Conservation (phyloP, 2,113 vertebrate genomes). For the Corythoichthys haematopterus region DNA sequence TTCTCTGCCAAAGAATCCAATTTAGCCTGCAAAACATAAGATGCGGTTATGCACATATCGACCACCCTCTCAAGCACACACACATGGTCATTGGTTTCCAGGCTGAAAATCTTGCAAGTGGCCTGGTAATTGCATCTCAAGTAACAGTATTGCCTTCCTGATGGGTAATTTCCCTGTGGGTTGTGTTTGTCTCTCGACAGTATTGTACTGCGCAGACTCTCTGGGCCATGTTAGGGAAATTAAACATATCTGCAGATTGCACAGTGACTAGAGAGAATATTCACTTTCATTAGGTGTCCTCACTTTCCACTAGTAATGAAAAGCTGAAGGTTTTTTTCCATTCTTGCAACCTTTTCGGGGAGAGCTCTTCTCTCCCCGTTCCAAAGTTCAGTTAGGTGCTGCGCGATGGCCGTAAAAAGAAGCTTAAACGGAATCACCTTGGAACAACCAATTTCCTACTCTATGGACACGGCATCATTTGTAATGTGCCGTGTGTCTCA, state of each 20-base stretch:
- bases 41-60: conserved; percentile 64
- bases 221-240: conserved; percentile 67
- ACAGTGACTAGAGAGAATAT: conserved; percentile 60
- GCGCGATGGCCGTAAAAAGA: conserved; percentile 19
- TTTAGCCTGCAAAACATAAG: conserved; percentile 65
- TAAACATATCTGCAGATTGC: conserved; percentile 68
- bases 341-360: conserved; percentile 61
- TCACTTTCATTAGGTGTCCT: conserved; percentile 68
- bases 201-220: conserved; percentile 65
- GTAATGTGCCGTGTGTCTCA: conserved; percentile 51
- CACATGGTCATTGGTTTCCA: conserved; percentile 45
- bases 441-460: conserved; percentile 36
- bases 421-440: conserved; percentile 49
- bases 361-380: conserved; percentile 25
- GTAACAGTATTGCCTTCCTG: conserved; percentile 72
- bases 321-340: conserved; percentile 53
- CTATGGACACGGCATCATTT: conserved; percentile 20
- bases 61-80: conserved; percentile 45
- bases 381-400: conserved; percentile 35
- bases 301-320: conserved; percentile 50
- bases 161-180: conserved; percentile 76
- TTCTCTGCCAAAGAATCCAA: conserved; percentile 66
- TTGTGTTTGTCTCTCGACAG: conserved; percentile 71
- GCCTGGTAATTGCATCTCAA: conserved; percentile 75
- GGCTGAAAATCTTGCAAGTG: conserved; percentile 71